A percentile compares a stretch with the other conserved stretches of the same genome.
phyloP scores from a whole-genome alignment of 2,113 vertebrate species.

The Morone saxatilis region DNA sequence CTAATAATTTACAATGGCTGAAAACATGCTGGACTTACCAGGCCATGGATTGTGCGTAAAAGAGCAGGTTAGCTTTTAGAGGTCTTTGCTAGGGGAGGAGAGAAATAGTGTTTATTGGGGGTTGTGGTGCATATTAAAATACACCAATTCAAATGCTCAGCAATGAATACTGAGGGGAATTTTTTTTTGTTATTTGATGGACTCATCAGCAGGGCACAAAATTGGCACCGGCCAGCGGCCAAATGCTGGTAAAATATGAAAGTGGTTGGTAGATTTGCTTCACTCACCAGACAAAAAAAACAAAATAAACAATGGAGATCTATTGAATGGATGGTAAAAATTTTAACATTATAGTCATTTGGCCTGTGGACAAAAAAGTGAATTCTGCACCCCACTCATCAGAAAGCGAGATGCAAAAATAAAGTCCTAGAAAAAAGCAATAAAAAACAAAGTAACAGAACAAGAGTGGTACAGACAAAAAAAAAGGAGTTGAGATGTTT shows the following conservation, averaged over 20 bases:
- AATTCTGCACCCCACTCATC: no score
- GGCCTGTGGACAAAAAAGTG: no score
- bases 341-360: no score
- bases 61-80: not conserved
- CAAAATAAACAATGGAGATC: no score
- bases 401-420: no score
- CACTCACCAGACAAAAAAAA: not conserved
- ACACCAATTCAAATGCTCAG: slow-evolving; percentile 6
- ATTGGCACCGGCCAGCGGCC: no score
- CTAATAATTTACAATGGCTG: slow-evolving; percentile 12
- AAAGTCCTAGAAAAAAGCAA: no score
- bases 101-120: not conserved
- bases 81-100: not conserved
- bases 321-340: no score
- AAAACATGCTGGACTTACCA: slow-evolving; percentile 12
- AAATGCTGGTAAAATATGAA: not conserved
- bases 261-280: no score
- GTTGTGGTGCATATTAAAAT: slow-evolving; percentile 12
- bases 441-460: not conserved
- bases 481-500: slow-evolving; percentile 26
- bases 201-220: not conserved
- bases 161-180: not conserved
- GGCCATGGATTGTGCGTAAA: not conserved
- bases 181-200: slow-evolving; percentile 18
- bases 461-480: slow-evolving; percentile 6